Percentiles rank a stretch among this genome's conserved stretches.
Evolutionary conservation across 1,140 invertebrate genomes (phyloP).

Genomic region (Callitettix versicolor): DNA sequence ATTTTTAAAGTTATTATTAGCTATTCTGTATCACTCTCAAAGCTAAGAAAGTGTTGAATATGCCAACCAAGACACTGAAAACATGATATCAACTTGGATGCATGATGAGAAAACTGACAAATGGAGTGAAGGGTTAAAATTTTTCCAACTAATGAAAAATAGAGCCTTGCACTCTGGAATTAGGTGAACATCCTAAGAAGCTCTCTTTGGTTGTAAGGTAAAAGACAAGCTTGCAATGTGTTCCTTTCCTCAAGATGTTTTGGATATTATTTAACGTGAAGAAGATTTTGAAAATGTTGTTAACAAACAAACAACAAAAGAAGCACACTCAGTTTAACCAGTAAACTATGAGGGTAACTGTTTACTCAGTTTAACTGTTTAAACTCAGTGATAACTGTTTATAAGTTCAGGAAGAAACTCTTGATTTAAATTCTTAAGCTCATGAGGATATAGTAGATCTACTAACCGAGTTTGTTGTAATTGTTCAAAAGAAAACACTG

Average conservation of each 20-base stretch:
- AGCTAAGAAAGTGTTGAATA: slow-evolving; percentile 30
- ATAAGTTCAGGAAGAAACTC: too few relatives aligned
- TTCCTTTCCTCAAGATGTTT: not conserved
- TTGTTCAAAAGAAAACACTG: too few relatives aligned
- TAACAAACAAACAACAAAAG: too few relatives aligned
- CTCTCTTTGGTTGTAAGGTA: slow-evolving; percentile 24
- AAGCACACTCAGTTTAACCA: too few relatives aligned
- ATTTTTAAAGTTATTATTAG: slow-evolving; percentile 32
- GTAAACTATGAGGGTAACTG: too few relatives aligned
- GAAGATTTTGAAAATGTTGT: not conserved
- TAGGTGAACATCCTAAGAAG: slow-evolving; percentile 25
- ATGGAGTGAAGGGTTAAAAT: slow-evolving; percentile 27
- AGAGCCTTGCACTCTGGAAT: slow-evolving; percentile 16
- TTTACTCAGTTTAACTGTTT: too few relatives aligned
- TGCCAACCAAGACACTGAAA: slow-evolving; percentile 32
- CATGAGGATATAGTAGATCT: too few relatives aligned
- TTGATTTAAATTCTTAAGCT: too few relatives aligned
- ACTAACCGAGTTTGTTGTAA: too few relatives aligned
- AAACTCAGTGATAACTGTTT: too few relatives aligned
- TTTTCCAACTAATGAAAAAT: slow-evolving; percentile 31
- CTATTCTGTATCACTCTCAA: slow-evolving; percentile 30
- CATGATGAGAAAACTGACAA: slow-evolving; percentile 24
- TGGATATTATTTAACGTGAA: not conserved
- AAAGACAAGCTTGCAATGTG: slow-evolving; percentile 14
- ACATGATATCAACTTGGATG: slow-evolving; percentile 30